phyloP scores from a whole-genome alignment of 2,888 invertebrate genomes.

The Acleris sparsana region DNA sequence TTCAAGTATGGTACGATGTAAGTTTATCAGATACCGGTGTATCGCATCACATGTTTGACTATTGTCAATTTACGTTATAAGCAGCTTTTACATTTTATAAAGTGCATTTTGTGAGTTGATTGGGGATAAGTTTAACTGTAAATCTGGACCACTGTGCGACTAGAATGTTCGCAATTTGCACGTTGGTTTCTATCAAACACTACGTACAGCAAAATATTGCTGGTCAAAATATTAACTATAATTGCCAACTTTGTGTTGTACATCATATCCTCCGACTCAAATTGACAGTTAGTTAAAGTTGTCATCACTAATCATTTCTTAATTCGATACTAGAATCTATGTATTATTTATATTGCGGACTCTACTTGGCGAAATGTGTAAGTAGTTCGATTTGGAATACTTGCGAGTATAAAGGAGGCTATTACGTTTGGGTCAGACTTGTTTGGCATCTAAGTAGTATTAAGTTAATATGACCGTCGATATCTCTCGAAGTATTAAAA shows the following conservation, averaged over 20 bases:
- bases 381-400: constrained; percentile 36
- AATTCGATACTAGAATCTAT: constrained; percentile 20
- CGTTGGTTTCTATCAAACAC: too few species aligned
- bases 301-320: too few species aligned
- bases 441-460: constrained; percentile 60
- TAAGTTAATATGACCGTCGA: constrained; percentile 62
- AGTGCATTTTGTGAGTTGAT: not conserved
- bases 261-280: too few species aligned
- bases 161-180: too few species aligned
- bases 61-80: constrained; percentile 47
- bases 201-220: too few species aligned
- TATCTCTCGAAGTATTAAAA: constrained; percentile 60
- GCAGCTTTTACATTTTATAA: constrained; percentile 50
- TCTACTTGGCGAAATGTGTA: constrained; percentile 18
- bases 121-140: too few species aligned
- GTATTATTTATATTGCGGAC: constrained; percentile 29
- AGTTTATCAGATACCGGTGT: not conserved
- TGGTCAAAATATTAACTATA: too few species aligned
- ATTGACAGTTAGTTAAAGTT: too few species aligned
- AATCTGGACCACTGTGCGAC: too few species aligned
- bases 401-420: constrained; percentile 62
- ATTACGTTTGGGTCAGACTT: constrained; percentile 57
- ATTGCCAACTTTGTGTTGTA: too few species aligned
- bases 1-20: constrained; percentile 1
- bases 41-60: constrained; percentile 26